phyloP scores from a whole-genome alignment of 2,797 vertebrate species.

The Chlorospingus semifuscus region DNA sequence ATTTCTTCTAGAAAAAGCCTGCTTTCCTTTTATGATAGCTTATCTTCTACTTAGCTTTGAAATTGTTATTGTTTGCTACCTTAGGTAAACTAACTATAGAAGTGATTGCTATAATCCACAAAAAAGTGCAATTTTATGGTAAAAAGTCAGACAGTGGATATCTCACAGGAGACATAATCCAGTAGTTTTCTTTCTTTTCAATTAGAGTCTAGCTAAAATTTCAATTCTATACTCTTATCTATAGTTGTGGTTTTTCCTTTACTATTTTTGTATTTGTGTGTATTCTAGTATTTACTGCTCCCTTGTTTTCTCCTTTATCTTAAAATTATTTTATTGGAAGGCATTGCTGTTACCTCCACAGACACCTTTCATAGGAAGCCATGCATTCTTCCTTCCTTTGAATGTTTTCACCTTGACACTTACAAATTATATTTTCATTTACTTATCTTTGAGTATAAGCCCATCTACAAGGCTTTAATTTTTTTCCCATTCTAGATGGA shows the following conservation, averaged over 20 bases:
- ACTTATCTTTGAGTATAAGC: background rate
- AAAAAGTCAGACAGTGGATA: background rate
- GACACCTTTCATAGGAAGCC: background rate
- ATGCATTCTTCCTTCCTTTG: background rate
- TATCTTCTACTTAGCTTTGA: background rate
- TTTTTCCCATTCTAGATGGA: background rate
- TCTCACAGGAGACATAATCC: background rate
- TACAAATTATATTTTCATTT: background rate
- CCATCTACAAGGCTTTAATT: background rate
- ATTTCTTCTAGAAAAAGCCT: background rate
- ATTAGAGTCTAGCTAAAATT: background rate
- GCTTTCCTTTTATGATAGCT: background rate
- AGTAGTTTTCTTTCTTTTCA: background rate
- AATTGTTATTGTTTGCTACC: background rate
- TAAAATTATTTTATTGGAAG: background rate
- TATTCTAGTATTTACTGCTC: background rate
- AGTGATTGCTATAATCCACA: background rate
- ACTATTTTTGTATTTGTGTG: background rate
- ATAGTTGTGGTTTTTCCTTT: background rate
- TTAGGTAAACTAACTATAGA: background rate
- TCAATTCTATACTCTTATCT: background rate
- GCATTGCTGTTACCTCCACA: background rate
- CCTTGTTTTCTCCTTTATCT: background rate
- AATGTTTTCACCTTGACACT: background rate
- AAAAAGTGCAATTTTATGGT: background rate